phyloP scores from a whole-genome alignment of 2,888 invertebrate genomes.

The Andrena haemorrhoa region DNA sequence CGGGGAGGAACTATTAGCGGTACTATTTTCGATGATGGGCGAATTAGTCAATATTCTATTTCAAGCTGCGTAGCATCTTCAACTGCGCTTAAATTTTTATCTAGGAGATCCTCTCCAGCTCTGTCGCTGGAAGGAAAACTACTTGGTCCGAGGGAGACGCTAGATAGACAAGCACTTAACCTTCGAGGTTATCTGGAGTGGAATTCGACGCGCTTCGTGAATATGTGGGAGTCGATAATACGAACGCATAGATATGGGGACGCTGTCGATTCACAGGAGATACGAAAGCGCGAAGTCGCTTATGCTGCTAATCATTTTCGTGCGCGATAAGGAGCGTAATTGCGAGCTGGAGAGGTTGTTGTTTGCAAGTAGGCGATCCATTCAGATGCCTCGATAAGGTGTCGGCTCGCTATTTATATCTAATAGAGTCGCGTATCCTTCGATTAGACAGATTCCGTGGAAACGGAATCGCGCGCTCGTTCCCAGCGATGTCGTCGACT shows the following conservation, averaged over 20 bases:
- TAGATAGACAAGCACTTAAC: neutral
- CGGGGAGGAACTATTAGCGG: constrained; percentile 19
- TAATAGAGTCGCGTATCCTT: neutral
- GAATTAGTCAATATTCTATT: neutral
- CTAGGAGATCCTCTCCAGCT: neutral
- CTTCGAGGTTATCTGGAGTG: constrained; percentile 40
- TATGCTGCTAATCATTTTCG: neutral
- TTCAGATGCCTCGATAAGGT: constrained; percentile 25
- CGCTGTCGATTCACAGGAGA: neutral
- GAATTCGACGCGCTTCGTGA: neutral
- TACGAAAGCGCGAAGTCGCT: neutral
- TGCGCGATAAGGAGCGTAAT: constrained; percentile 12
- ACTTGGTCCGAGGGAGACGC: constrained; percentile 36
- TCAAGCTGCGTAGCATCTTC: neutral
- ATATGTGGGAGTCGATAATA: neutral
- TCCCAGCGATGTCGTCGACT: neutral
- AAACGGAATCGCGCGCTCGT: neutral
- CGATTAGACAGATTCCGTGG: neutral
- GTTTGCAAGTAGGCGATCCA: neutral
- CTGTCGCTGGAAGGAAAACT: constrained; percentile 33
- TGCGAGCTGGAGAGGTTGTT: neutral
- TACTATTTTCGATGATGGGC: constrained; percentile 18
- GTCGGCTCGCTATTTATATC: constrained; percentile 11
- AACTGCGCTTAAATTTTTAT: neutral
- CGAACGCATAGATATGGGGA: neutral